These are phyloP conservation scores for Acestrorhynchus altus DNA, from an alignment of 2,797 vertebrate genomes.

Conservation along the genomic window DNA sequence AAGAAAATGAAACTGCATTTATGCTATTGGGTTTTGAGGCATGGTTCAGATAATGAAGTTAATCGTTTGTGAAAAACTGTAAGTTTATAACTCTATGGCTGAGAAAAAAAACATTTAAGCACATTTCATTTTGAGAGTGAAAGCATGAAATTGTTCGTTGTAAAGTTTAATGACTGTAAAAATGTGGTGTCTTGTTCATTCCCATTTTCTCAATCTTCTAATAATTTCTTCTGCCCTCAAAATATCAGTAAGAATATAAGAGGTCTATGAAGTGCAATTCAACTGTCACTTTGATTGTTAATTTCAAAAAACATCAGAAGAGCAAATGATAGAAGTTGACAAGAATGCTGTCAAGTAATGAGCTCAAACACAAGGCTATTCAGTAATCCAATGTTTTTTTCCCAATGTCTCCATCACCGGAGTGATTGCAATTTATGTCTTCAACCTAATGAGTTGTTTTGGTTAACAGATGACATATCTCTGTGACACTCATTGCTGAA, in stretches of 20 bases:
- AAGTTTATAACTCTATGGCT: no score
- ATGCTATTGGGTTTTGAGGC: no score
- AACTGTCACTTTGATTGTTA: neutral
- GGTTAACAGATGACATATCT: constrained; percentile 16
- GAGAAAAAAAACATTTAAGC: no score
- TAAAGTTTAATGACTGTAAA: no score
- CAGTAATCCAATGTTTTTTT: constrained; percentile 19
- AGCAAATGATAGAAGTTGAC: neutral
- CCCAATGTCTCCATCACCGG: neutral
- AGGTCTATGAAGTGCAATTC: neutral
- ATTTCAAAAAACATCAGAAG: neutral
- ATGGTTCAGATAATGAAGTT: no score
- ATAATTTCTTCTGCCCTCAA: neutral
- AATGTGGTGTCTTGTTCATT: no score
- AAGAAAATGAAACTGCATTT: no score
- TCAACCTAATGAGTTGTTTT: constrained; percentile 6
- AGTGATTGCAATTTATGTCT: constrained; percentile 14
- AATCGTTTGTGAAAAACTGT: no score
- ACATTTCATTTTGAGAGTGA: no score
- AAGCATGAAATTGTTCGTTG: no score
- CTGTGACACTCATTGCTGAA: constrained; percentile 17
- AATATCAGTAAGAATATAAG: neutral
- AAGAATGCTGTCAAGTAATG: constrained; percentile 9
- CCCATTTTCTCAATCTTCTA: neutral
- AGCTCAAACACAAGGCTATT: constrained; percentile 17